Evolutionary conservation across 2,888 invertebrate genomes (phyloP), one percentile per base, ranked within the genome.

Genomic region (Cryptosula pallasiana): DNA sequence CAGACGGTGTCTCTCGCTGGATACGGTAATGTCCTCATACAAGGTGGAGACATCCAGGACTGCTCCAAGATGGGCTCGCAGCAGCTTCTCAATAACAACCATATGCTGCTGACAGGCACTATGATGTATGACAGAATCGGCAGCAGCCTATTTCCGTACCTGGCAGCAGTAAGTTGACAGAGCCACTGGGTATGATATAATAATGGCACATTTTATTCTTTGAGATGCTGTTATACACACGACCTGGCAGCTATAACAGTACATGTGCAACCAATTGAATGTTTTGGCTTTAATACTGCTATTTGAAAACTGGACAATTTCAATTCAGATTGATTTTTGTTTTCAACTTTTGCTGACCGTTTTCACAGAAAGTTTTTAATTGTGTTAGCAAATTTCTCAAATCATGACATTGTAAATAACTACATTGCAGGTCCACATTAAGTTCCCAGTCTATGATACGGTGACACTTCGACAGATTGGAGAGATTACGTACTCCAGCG

Each of bases 121-220:
- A 5, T 63, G 2, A 27, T 63, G 32, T 63, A 63, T 34, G 63
- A 63, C 29, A 25, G 27, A 32, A 34, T 27, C 25, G 63, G 34
- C 13, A 32, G 27, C 32, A 27, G 25, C 32, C 32, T 13, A 3
- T 32, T 63, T 13, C 34, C 63, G 2, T 34, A 63, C 32, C 63
- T 63, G 9, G 63, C 34, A 63, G 63, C 63, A 9, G 63, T 63
- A 32, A 63, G 63, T n/a, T n/a, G n/a, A n/a, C n/a, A n/a, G n/a
- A n/a, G n/a, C n/a, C n/a, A n/a, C n/a, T n/a, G n/a, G n/a, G n/a
- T n/a, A n/a, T n/a, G n/a, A n/a, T n/a, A n/a, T n/a, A n/a, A n/a
- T n/a, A n/a, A n/a, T n/a, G n/a, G n/a, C n/a, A n/a, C n/a, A n/a
- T n/a, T n/a, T n/a, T n/a, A n/a, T n/a, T n/a, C n/a, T n/a, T n/a